Evolutionary conservation across 2,888 invertebrate species (phyloP).

Genomic region (Tiliacea aurago): DNA sequence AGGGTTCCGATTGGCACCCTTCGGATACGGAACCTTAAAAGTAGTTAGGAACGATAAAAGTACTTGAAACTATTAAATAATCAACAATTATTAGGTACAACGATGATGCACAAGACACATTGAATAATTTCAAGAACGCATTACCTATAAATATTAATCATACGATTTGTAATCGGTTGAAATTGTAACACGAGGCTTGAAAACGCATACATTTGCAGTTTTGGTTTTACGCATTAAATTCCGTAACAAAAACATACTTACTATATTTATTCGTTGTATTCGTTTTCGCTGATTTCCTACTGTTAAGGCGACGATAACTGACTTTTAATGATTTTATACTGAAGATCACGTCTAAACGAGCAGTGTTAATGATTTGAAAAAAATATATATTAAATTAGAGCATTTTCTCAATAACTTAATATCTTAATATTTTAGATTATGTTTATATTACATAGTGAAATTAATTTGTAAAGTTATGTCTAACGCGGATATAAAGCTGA

Average conservation of each 20-base stretch:
- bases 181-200: slow-evolving; percentile 47
- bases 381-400: no score
- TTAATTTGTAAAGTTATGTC: no score
- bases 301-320: no score
- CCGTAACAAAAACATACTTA: slow-evolving; percentile 17
- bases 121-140: slow-evolving; percentile 27
- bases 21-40: not conserved
- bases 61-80: not conserved
- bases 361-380: no score
- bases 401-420: no score
- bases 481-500: no score
- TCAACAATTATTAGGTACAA: not conserved
- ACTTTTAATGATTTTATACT: no score
- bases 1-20: no score
- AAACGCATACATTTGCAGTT: slow-evolving; percentile 26
- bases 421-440: no score
- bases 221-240: slow-evolving; percentile 46
- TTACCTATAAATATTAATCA: slow-evolving; percentile 18
- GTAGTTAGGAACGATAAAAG: not conserved
- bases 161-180: slow-evolving; percentile 36
- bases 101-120: slow-evolving; percentile 12
- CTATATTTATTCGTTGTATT: not conserved
- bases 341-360: no score
- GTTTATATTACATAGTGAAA: no score
- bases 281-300: not conserved